phyloP scores from a whole-genome alignment of 2,888 invertebrate species.

The Eupithecia vulgata region DNA sequence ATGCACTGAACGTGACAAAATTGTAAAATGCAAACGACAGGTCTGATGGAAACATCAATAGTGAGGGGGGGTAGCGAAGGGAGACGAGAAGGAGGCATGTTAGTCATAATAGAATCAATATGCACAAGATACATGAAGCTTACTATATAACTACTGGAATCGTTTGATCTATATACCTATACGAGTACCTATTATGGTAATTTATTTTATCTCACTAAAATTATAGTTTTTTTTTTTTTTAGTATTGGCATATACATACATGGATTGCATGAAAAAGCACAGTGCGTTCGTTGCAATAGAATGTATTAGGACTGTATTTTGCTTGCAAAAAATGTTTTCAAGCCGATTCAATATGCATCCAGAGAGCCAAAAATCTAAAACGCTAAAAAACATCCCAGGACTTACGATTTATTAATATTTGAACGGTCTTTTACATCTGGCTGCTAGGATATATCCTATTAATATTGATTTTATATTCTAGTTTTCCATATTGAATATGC shows the following conservation, averaged over 20 bases:
- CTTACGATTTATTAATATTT: neutral
- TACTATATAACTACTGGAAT: conserved; percentile 1
- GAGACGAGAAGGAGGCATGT: neutral
- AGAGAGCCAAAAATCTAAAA: neutral
- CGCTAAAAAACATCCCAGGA: neutral
- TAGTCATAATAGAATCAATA: neutral
- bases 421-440: neutral
- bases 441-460: neutral
- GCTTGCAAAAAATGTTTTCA: no score
- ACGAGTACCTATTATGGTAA: neutral
- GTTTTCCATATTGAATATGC: neutral
- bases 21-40: neutral
- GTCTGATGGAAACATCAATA: neutral
- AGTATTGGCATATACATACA: no score
- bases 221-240: neutral
- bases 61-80: neutral
- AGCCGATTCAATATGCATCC: no score
- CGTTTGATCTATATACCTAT: neutral
- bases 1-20: neutral
- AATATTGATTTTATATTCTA: neutral
- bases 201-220: neutral
- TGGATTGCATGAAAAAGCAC: neutral
- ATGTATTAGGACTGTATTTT: no score
- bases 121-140: neutral
- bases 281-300: neutral